Conservation (phyloP, 2,113 vertebrate species). For the Gyps fulvus region DNA sequence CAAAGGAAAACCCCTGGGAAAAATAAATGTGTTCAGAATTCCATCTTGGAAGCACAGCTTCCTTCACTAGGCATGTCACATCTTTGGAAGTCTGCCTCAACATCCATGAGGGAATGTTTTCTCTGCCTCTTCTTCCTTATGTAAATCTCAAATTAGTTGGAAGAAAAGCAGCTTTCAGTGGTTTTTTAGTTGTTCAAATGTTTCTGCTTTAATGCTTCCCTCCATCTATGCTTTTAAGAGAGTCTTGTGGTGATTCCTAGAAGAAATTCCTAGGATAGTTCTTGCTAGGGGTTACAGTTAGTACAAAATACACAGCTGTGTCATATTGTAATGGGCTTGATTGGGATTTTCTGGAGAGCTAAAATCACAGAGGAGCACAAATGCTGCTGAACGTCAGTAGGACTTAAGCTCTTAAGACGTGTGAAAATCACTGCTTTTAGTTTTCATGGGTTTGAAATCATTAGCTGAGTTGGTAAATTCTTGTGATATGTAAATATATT, state of each 20-base stretch:
- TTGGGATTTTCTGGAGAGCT: neutral
- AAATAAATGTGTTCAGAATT: neutral
- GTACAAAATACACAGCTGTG: neutral
- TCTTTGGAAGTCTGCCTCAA: neutral
- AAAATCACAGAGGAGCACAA: neutral
- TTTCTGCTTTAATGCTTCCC: neutral
- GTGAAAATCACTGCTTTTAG: neutral
- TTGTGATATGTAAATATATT: neutral
- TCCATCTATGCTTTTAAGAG: neutral
- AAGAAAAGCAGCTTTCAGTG: neutral
- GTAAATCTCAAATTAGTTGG: neutral
- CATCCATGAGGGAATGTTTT: neutral
- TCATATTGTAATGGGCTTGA: neutral
- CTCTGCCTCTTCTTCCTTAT: neutral
- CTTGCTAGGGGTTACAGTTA: neutral
- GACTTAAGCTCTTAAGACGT: neutral
- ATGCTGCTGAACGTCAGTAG: neutral
- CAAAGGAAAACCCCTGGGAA: neutral
- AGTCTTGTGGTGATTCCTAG: neutral
- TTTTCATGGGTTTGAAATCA: neutral
- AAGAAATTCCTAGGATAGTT: neutral
- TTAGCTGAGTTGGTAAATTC: neutral
- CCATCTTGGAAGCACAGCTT: neutral
- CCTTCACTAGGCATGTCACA: neutral
- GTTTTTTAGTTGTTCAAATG: neutral